Percentiles rank a stretch among this genome's conserved stretches.
These are phyloP conservation scores for Botia almorhae DNA, from an alignment of 2,797 vertebrate species.

Conservation along the genomic window DNA sequence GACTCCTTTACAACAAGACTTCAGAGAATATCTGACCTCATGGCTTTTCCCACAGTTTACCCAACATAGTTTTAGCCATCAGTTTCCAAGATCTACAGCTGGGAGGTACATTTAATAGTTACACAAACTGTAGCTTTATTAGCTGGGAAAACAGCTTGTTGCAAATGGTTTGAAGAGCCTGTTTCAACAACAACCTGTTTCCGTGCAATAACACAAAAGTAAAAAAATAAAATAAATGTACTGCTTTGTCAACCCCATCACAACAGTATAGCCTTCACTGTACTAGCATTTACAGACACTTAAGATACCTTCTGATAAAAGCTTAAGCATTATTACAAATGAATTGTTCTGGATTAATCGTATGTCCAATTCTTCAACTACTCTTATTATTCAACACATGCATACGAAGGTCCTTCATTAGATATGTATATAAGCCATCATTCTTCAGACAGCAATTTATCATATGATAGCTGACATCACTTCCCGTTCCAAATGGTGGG, in stretches of 20 bases:
- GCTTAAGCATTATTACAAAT: background rate
- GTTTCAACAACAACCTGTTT: background rate
- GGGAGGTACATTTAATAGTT: slow-evolving; percentile 1
- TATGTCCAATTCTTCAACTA: slow-evolving; percentile 13
- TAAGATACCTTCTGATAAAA: no score
- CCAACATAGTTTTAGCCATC: slow-evolving; percentile 21
- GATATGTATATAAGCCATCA: no score
- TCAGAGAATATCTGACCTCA: slow-evolving; percentile 20
- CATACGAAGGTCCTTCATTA: background rate
- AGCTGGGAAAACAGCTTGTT: background rate
- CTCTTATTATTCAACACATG: slow-evolving; percentile 12
- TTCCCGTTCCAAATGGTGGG: background rate
- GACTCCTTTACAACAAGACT: slow-evolving; percentile 26
- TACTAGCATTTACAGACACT: background rate
- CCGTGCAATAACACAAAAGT: background rate
- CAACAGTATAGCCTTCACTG: background rate
- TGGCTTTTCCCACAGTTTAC: slow-evolving; percentile 23
- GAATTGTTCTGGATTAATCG: background rate
- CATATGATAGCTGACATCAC: background rate
- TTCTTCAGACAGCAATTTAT: no score
- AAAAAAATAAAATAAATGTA: background rate
- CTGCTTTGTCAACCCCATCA: no score
- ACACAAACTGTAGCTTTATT: background rate
- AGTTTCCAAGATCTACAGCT: slow-evolving; percentile 23
- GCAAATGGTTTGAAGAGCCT: background rate